Percentiles rank a stretch among this genome's conserved stretches.
These are phyloP conservation scores for Drosophila quinaria DNA, from an alignment of 2,888 invertebrate genomes.

Conservation along the genomic window DNA sequence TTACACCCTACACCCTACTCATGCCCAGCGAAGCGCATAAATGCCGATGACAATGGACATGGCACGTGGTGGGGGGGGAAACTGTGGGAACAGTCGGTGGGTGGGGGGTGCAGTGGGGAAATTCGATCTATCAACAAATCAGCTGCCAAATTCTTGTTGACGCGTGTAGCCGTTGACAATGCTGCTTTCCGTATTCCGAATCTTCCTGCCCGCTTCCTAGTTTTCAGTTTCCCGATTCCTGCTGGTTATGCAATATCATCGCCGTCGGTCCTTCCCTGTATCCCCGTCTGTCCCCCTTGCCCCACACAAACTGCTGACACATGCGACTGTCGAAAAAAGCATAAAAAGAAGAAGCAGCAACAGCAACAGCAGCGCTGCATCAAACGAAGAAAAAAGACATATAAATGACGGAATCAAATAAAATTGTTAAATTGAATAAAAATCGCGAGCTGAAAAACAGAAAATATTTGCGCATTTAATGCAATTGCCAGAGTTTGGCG, in stretches of 20 bases:
- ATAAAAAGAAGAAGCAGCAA: constrained; percentile 1
- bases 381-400: constrained; percentile 39
- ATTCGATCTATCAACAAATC: constrained; percentile 81
- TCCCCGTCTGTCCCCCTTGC: neutral
- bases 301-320: constrained; percentile 56
- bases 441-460: constrained; percentile 73
- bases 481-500: constrained; percentile 58
- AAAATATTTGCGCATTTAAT: constrained; percentile 77
- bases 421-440: constrained; percentile 81
- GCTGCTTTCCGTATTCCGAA: constrained; percentile 18
- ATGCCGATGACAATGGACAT: constrained; percentile 76
- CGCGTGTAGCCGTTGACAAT: constrained; percentile 79
- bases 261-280: constrained; percentile 10
- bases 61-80: constrained; percentile 14
- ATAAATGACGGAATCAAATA: constrained; percentile 70
- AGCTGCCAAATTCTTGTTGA: constrained; percentile 81
- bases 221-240: constrained; percentile 43
- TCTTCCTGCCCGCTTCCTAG: neutral
- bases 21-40: constrained; percentile 72
- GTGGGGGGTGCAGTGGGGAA: constrained; percentile 42
- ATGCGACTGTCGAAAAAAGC: constrained; percentile 40
- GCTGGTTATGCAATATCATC: constrained; percentile 68
- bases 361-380: constrained; percentile 31
- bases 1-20: constrained; percentile 16
- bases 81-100: neutral